Base-by-base conservation (phyloP, 2,797 vertebrate species). In the Phoebastria nigripes region DNA sequence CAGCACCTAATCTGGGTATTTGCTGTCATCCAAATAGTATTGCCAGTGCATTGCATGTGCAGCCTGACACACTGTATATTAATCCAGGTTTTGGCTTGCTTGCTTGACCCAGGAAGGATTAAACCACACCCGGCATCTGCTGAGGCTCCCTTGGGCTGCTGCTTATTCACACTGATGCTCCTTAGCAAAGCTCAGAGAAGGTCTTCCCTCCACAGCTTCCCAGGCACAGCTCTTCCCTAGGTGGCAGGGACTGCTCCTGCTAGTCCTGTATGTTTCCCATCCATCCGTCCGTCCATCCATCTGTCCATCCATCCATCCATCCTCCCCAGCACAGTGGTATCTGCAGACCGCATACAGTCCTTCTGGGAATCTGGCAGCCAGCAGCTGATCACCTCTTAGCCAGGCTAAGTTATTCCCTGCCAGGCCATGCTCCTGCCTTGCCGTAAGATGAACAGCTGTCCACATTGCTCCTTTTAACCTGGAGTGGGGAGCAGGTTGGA, bases 41-140 rank as follows among this genome's bases (percentile, higher is more conserved):
- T 93, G 89, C 93, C 92, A 97, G 89, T 39, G 63, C 72, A 49
- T 56, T 85, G 85, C 86, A 55, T 65, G 28, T 94, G 46, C 87
- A 94, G 91, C 87, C 31, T 88, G 69, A 88, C 70, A 82, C 62
- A 35, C 35, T 89, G 56, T 31, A 13, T 73, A 47, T 95, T 93
- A 86, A 93, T 96, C 67, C 61, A 70, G 31, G 22, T 66, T 93
- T 92, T 94, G 89, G 94, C 89, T 83, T 70, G 29, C 47, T 77
- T 76, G 20, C 51, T 81, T 65, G 69, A 86, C 76, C 87, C 61
- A 74, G 84, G 87, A 92, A 90, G 58, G 72, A 87, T 92, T 84
- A 76, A 76, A 94, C 76, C 31, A 76, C 91, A 95, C 65, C 71
- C 78, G 47, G 85, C 91, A 95, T 96, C 91, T 96, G 90, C 81